Base-by-base conservation (phyloP, 2,113 vertebrate species). In the Sclerurus mexicanus region DNA sequence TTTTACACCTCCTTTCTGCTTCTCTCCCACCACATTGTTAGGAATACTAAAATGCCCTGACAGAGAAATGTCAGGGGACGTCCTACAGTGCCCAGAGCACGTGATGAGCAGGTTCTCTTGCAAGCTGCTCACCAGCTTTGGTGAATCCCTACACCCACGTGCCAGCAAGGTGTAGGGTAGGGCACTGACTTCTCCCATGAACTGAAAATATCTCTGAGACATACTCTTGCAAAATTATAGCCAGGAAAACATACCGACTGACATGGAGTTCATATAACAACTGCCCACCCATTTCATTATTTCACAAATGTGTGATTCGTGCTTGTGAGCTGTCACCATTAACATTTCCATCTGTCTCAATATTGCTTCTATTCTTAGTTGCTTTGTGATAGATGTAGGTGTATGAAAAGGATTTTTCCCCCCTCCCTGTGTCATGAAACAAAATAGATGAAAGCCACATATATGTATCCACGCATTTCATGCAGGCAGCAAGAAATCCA, bases 231-330 rank as follows among this genome's bases (percentile, higher is more conserved):
- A 95, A 94, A 95, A 93, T 91, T 79, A 68, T 35, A 94, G 59
- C 89, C 91, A 82, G 90, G 94, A 96, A 97, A 96, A 91, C 77
- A 94, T 93, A 90, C 60, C 24, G 0, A 94, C 90, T 95, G 95
- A 95, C 95, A 96, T 66, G 82, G 94, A 95, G 96, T 97, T 95
- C 95, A 91, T 83, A 44, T 97, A 97, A 97, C 96, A 96, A 96
- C 96, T 95, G 95, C 97, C 97, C 97, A 97, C 97, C 97, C 96
- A 71, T 96, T 96, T 95, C 94, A 96, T 97, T 97, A 96, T 97
- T 97, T 91, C 97, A 95, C 95, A 95, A 97, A 97, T 96, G 96
- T 97, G 96, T 92, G 96, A 96, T 97, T 96, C 85, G 90, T 96
- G 95, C 97, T 95, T 96, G 95, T 97, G 97, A 97, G 95, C 97